A percentile compares a stretch with the other conserved stretches of the same genome.
These are phyloP conservation scores for Aurelia aurita DNA, from an alignment of 30 jellyfish, hydroid and myxozoan species.

Conservation along the genomic window DNA sequence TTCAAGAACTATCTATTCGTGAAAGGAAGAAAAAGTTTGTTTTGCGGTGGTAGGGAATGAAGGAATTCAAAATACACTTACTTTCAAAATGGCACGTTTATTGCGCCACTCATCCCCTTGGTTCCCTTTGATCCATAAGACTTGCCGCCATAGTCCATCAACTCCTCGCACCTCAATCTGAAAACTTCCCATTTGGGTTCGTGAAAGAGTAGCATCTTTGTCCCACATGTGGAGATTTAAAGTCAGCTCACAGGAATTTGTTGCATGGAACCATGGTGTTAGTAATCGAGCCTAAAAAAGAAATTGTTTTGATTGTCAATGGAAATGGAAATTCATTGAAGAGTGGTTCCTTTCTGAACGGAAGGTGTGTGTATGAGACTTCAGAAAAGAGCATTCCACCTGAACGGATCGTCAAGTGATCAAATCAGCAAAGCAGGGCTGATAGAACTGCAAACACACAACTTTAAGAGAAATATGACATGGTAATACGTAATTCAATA, in stretches of 20 bases:
- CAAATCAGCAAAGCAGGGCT: no score
- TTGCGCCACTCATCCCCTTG: constrained; percentile 31
- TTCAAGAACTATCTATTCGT: constrained; percentile 21
- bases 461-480: no score
- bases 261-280: constrained; percentile 68
- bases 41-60: neutral
- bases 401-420: no score
- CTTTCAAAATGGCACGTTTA: constrained; percentile 34
- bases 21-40: neutral
- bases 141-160: constrained; percentile 52
- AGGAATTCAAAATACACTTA: neutral
- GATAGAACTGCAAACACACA: no score
- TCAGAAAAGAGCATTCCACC: no score
- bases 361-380: no score
- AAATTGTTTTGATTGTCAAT: neutral
- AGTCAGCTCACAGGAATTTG: constrained; percentile 39
- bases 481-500: no score
- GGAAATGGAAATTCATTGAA: no score
- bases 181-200: constrained; percentile 58
- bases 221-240: constrained; percentile 50
- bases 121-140: constrained; percentile 54
- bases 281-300: constrained; percentile 43
- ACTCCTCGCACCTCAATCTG: constrained; percentile 56
- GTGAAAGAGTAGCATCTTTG: neutral
- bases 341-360: no score